Evolutionary conservation across 2,113 vertebrate genomes (phyloP).

Genomic region (Labeo catla): DNA sequence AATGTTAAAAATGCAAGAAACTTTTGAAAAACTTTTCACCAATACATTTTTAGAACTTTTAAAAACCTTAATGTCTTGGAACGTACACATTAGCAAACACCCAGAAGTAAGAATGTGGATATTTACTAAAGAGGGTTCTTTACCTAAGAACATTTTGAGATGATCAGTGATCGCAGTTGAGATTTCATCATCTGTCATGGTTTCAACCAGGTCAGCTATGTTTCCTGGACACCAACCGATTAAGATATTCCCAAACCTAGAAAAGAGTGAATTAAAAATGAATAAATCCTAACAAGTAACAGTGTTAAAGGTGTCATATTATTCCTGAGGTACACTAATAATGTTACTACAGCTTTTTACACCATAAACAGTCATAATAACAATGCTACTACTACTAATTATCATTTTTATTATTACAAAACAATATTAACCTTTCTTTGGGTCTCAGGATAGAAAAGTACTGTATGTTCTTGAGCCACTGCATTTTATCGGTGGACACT

Average conservation of each 20-base stretch:
- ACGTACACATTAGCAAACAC: neutral
- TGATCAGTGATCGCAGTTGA: conserved; percentile 56
- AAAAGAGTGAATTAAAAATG: neutral
- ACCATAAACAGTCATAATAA: no score
- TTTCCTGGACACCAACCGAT: conserved; percentile 56
- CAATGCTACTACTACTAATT: no score
- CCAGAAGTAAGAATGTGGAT: neutral
- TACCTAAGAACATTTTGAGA: conserved; percentile 57
- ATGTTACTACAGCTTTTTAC: neutral
- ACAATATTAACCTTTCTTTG: conserved; percentile 52
- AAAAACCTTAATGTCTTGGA: neutral
- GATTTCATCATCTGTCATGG: conserved; percentile 56
- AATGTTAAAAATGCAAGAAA: neutral
- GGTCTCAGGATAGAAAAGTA: conserved; percentile 59
- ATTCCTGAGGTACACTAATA: neutral
- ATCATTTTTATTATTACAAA: no score
- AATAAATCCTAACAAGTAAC: neutral
- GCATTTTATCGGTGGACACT: conserved; percentile 23
- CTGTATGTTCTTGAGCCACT: conserved; percentile 55
- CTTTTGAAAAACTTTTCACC: neutral
- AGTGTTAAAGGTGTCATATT: neutral
- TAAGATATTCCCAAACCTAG: conserved; percentile 60
- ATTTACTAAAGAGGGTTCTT: neutral
- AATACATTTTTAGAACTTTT: neutral
- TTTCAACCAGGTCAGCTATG: conserved; percentile 58